Conservation (phyloP, 2,113 vertebrate species). For the Dermatemys mawii region DNA sequence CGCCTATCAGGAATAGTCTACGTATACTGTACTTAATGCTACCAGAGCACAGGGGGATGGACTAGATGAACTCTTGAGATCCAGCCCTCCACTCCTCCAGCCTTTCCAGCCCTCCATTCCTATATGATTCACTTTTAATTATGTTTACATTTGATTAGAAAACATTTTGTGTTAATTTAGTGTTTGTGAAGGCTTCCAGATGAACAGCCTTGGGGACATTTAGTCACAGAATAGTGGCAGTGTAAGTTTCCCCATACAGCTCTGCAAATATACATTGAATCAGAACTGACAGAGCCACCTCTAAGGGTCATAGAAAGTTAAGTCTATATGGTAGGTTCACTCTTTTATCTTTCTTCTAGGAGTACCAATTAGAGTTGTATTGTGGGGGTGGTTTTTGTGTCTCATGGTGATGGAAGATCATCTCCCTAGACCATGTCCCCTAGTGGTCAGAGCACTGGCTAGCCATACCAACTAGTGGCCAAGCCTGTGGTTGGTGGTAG, state of each 20-base stretch:
- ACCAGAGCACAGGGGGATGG: neutral
- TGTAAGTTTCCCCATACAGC: rapidly evolving
- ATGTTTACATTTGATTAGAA: neutral
- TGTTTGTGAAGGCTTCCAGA: neutral
- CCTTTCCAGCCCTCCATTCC: neutral
- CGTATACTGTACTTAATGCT: neutral
- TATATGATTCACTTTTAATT: neutral
- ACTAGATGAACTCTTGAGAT: neutral
- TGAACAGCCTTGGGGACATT: neutral
- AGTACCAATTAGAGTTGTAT: neutral
- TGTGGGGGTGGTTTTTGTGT: neutral
- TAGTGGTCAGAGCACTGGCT: neutral
- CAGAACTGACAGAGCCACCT: neutral
- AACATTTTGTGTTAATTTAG: neutral
- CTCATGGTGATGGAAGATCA: neutral
- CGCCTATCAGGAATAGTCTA: neutral
- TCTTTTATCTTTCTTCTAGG: neutral
- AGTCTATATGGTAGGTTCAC: rapidly evolving
- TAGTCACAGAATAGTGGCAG: neutral
- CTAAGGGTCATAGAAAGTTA: neutral
- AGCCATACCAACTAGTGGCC: neutral
- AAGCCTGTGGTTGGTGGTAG: neutral
- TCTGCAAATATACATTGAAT: neutral
- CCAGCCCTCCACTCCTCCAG: neutral
- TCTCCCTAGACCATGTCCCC: neutral